Evolutionary conservation across 2,888 invertebrate species (phyloP).

Genomic region (Drosophila acutilabella): DNA sequence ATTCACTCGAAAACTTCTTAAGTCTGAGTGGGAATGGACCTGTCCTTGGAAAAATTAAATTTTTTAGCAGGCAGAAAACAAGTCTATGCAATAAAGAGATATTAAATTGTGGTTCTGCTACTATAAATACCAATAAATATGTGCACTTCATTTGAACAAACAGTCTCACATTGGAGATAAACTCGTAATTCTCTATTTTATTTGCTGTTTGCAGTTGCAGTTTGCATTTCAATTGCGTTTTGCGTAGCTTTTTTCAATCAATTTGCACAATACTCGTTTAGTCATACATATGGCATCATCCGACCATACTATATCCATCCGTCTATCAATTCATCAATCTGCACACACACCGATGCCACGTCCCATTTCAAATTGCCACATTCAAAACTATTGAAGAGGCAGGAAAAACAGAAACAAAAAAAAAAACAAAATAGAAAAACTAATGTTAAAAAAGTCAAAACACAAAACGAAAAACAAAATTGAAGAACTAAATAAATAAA

Average conservation of each 20-base stretch:
- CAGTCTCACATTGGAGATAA: constrained; percentile 12
- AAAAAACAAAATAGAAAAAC: constrained; percentile 5
- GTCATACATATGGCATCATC: constrained; percentile 57
- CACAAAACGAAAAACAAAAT: constrained; percentile 15
- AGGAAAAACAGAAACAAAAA: neutral
- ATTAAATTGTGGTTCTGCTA: too few species aligned
- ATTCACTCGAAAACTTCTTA: constrained; percentile 15
- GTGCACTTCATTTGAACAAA: constrained; percentile 8
- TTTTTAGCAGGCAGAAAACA: constrained; percentile 29
- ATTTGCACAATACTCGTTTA: constrained; percentile 47
- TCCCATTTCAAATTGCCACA: constrained; percentile 36
- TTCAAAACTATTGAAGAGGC: constrained; percentile 32
- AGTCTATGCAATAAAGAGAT: constrained; percentile 48
- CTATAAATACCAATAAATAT: neutral
- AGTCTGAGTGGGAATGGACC: neutral
- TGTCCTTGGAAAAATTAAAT: neutral
- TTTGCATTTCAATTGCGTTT: constrained; percentile 38
- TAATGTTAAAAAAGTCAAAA: too few species aligned
- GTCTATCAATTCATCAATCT: constrained; percentile 14
- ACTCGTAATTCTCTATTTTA: constrained; percentile 22
- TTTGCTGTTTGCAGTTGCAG: constrained; percentile 32
- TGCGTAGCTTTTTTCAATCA: constrained; percentile 36
- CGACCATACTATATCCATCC: neutral
- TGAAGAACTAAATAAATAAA: constrained; percentile 33
- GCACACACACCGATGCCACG: constrained; percentile 25